phyloP scores from a whole-genome alignment of 1,140 invertebrate species.

The Scaptodrosophila lebanonensis region DNA sequence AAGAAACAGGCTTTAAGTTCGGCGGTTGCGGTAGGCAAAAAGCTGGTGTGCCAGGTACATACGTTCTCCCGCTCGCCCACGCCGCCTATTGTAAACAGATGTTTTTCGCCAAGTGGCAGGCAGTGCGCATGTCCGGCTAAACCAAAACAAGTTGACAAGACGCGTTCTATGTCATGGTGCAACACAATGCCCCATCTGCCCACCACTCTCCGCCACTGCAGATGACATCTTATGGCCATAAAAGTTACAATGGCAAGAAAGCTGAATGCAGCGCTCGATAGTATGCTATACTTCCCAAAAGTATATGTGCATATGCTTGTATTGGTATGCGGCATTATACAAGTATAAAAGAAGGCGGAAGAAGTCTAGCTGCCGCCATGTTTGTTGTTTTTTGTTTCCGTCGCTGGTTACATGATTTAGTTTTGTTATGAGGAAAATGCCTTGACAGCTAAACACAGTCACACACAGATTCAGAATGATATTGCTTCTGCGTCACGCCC shows the following conservation, averaged over 20 bases:
- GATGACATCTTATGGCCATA: slow-evolving; percentile 30
- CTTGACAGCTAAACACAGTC: slow-evolving; percentile 2
- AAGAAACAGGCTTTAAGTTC: no score
- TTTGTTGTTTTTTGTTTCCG: slow-evolving; percentile 18
- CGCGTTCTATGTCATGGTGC: slow-evolving; percentile 50
- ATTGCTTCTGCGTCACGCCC: slow-evolving; percentile 38
- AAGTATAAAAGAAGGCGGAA: slow-evolving; percentile 18
- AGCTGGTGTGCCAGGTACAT: no score
- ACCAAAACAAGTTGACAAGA: slow-evolving; percentile 66
- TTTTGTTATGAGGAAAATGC: slow-evolving; percentile 41
- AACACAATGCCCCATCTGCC: no score
- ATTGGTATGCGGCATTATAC: slow-evolving; percentile 20
- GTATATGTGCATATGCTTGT: not conserved
- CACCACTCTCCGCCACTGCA: slow-evolving; percentile 10
- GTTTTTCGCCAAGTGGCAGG: no score
- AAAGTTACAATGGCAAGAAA: slow-evolving; percentile 38
- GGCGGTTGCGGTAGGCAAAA: no score
- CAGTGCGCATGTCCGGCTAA: slow-evolving; percentile 28
- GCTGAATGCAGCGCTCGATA: slow-evolving; percentile 36
- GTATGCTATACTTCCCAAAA: slow-evolving; percentile 38
- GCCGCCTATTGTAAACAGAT: no score
- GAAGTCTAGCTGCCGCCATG: slow-evolving; percentile 20
- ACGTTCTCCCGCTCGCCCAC: no score
- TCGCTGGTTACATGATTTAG: slow-evolving; percentile 35
- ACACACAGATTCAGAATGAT: not conserved